A percentile compares a stretch with the other conserved stretches of the same genome.
phyloP scores from a whole-genome alignment of 2,113 vertebrate genomes.

The Phaethon lepturus region DNA sequence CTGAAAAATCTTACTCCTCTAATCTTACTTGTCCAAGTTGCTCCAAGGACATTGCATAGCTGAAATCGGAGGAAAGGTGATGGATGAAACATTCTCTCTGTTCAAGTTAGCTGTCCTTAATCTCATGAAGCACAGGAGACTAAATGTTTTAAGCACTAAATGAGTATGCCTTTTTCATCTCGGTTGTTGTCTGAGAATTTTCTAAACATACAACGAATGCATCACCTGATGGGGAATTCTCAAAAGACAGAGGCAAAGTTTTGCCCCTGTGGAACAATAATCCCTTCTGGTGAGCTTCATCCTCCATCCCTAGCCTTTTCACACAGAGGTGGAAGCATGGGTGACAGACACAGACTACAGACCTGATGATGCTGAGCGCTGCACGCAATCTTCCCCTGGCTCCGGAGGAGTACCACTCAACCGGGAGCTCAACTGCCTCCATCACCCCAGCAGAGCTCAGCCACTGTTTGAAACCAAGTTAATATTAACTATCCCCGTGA shows the following conservation, averaged over 20 bases:
- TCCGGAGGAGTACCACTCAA: background rate
- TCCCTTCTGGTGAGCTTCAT: background rate
- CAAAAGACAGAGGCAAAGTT: background rate
- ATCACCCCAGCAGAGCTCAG: background rate
- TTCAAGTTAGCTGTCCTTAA: background rate
- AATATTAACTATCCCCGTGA: background rate
- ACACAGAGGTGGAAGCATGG: accelerated
- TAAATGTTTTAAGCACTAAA: background rate
- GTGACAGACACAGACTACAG: background rate
- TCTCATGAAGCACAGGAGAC: background rate
- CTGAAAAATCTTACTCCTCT: background rate
- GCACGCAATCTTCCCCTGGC: background rate
- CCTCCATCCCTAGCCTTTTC: background rate
- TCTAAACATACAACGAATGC: background rate
- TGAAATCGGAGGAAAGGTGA: background rate
- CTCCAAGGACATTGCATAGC: background rate
- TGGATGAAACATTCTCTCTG: background rate
- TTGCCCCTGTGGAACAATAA: background rate
- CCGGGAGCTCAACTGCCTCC: background rate
- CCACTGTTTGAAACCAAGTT: background rate
- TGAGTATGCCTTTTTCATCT: background rate
- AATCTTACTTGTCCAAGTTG: background rate
- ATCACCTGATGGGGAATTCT: background rate
- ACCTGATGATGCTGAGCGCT: background rate
- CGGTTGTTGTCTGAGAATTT: background rate